Evolutionary conservation across 2,113 vertebrate genomes (phyloP), one percentile per base, ranked within the genome.

Genomic region (Etheostoma cragini): DNA sequence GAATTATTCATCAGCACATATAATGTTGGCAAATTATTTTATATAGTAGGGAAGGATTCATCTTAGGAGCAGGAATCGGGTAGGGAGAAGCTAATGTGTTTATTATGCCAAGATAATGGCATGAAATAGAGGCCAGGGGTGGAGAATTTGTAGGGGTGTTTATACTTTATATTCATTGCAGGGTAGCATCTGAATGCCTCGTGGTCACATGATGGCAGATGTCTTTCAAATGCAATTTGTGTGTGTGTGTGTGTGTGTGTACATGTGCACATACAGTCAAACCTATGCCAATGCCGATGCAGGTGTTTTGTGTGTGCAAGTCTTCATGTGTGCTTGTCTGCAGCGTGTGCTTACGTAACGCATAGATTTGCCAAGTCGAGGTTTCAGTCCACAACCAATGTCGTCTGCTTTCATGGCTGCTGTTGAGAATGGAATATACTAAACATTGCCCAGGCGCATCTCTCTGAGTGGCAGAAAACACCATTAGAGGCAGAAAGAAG

Each of bases 91-190:
- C 90, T 93, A 95, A 95, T 93, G 91, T 94, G 91, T 94, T 95
- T 95, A 95, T 95, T 95, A 95, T 95, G 91, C 94, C 86, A 87
- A 93, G 91, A 93, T 94, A 95, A 95, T 93, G 88, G 89, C 85
- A 78, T 89, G 93, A 94, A 93, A 94, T 94, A 90, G 89, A 91
- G 93, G 90, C 90, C 93, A 92, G 85, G 85, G 91, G 92, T 92
- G 91, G 83, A 78, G 79, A 88, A 89, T 92, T 89, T 88, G 86
- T 89, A 93, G 88, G 89, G 91, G 88, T 92, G 92, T 93, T 94
- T 90, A 91, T 92, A 94, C 92, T 95, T 94, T 92, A 93, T 94
- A 94, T 93, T 94, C 93, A 95, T 94, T 93, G 93, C 88, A 90
- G 88, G 79, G 84, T 50, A 81, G 84, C 88, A 77, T 83, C 85